Conservation (phyloP, 2,797 vertebrate species). For the Sebastiscus albofasciatus region DNA sequence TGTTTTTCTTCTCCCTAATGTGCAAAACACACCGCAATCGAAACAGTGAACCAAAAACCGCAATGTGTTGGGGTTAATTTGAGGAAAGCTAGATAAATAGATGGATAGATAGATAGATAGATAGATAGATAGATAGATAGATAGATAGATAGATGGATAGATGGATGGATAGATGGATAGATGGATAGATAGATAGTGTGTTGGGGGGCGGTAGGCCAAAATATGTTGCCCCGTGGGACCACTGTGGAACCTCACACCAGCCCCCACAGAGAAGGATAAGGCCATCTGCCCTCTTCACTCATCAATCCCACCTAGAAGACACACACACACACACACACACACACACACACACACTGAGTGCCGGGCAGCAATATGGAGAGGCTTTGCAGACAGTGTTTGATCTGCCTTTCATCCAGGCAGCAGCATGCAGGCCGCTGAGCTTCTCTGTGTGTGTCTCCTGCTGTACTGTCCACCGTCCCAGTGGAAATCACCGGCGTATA, state of each 20-base stretch:
- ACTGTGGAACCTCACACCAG: conserved; percentile 79
- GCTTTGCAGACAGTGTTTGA: conserved; percentile 80
- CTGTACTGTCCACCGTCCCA: conserved; percentile 56
- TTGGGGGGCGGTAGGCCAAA: conserved; percentile 31
- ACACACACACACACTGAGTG: conserved; percentile 23
- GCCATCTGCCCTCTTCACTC: conserved; percentile 81
- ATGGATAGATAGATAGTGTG: conserved; percentile 26
- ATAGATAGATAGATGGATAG: conserved; percentile 9
- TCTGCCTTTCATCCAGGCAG: conserved; percentile 73
- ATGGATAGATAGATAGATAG: conserved; percentile 14
- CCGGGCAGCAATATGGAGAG: conserved; percentile 68
- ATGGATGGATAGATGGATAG: conserved; percentile 14
- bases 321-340: conserved; percentile 34
- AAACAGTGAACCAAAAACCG: too few species aligned
- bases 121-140: conserved; percentile 10
- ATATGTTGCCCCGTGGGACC: conserved; percentile 77
- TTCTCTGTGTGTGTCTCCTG: conserved; percentile 41
- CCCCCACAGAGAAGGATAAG: conserved; percentile 80
- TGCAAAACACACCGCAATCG: too few species aligned
- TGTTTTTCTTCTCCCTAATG: too few species aligned
- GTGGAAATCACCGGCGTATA: conserved; percentile 58
- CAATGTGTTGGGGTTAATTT: conserved; percentile 16
- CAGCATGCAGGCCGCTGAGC: conserved; percentile 65
- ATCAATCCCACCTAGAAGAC: conserved; percentile 70
- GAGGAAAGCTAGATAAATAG: conserved; percentile 12